A percentile compares a stretch with the other conserved stretches of the same genome.
Evolutionary conservation across 2,113 vertebrate species (phyloP).

Genomic region (Chrysemys picta): DNA sequence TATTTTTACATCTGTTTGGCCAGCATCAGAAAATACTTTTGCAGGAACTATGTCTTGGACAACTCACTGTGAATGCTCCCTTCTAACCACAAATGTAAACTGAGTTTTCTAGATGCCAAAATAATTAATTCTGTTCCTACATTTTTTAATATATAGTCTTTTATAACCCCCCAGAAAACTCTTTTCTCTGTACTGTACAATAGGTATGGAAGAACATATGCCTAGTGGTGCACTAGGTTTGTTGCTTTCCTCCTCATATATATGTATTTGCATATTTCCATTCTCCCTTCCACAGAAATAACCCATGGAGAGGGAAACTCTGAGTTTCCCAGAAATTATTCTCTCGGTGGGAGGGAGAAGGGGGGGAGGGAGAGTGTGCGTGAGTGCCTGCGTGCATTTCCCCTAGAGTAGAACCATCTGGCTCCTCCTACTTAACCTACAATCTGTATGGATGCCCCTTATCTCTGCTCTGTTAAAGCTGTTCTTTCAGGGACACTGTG

Average conservation of each 20-base stretch:
- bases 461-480: conserved; percentile 5
- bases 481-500: not conserved
- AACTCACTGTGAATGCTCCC: not conserved
- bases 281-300: not conserved
- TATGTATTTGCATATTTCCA: not conserved
- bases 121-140: not conserved
- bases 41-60: not conserved
- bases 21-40: not conserved
- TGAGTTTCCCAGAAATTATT: conserved; percentile 12
- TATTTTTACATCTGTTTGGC: not conserved
- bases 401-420: not conserved
- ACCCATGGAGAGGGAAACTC: not conserved
- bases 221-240: not conserved
- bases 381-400: not conserved
- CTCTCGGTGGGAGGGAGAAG: not conserved
- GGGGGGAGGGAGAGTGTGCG: not conserved
- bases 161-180: not conserved
- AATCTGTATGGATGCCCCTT: not conserved
- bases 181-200: conserved; percentile 14
- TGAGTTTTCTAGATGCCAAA: not conserved
- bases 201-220: not conserved
- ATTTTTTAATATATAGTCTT: not conserved
- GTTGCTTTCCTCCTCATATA: not conserved
- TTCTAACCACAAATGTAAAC: not conserved
- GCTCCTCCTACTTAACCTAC: not conserved